These are phyloP conservation scores for Dipodomys ordii DNA, from an alignment of 2,113 vertebrate genomes.

Conservation along the genomic window DNA sequence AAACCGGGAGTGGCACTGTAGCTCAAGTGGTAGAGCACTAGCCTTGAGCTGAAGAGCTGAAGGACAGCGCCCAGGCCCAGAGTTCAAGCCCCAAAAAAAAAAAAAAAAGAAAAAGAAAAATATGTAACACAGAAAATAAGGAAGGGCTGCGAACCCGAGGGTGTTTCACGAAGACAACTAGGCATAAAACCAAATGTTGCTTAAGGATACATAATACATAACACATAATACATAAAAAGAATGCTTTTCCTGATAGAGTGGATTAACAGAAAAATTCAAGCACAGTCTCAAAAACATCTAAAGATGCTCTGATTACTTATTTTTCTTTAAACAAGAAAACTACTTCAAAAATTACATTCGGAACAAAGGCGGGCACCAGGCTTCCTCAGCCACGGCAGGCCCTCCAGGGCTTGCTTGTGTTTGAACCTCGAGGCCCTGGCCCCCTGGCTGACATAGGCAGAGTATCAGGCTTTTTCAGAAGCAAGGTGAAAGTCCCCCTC, in stretches of 20 bases:
- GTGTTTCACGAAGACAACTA: background rate
- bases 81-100: no score
- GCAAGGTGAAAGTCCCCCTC: background rate
- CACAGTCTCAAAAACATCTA: slow-evolving; percentile 7
- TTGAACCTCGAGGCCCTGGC: background rate
- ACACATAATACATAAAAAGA: background rate
- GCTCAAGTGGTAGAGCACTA: no score
- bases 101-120: no score
- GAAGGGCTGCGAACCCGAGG: background rate
- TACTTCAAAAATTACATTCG: background rate
- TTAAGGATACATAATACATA: background rate
- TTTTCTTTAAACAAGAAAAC: slow-evolving; percentile 10
- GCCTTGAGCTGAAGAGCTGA: no score
- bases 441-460: background rate
- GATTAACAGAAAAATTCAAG: background rate
- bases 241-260: background rate
- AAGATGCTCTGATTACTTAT: background rate
- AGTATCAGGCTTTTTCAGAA: background rate
- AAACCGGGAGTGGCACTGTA: no score
- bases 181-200: background rate
- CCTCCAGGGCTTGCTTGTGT: background rate
- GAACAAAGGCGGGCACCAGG: no score
- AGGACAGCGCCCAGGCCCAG: no score
- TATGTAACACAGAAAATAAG: no score
- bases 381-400: background rate